Base-by-base conservation (phyloP, 2,113 vertebrate genomes). In the Tonatia bakeri region DNA sequence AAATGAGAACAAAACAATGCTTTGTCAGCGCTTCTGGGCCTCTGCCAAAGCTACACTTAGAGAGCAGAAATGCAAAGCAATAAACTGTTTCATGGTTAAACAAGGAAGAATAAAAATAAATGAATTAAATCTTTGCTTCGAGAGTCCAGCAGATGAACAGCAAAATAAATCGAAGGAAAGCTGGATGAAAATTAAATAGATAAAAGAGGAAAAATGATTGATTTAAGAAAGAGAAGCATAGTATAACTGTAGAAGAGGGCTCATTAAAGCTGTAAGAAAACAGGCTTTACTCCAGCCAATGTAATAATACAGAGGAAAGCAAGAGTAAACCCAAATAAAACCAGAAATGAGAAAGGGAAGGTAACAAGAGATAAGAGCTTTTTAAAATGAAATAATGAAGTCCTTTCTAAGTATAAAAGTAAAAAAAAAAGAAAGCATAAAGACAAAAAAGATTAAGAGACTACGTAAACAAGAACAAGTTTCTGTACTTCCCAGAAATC, bases 1-100 rank as follows among this genome's bases (percentile, higher is more conserved):
- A 98, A 97, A 97, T 33, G 80, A n/a, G 82, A 87, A 88, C 94
- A 95, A 97, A 96, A 97, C 91, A 95, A 89, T 0, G 4, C n/a
- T 96, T 94, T 82, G 93, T 95, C 38, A n/a, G 54, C 70, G 61
- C 17, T 61, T 36, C 16, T 79, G 91, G 88, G 52, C 28, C 3
- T 0, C 47, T 61, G 97, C 96, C 94, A 96, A 70, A 28, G 64
- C 69, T 92, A 75, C 26, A 90, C 61, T 95, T 94, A 87, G 64
- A 83, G 87, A 40, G 85, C 59, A 95, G 82, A 92, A 95, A 97
- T 26, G 45, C 36, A 96, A 67, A 88, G 73, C 86, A 81, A 91
- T 96, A 96, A 94, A 65, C 69, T 86, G 81, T 85, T 92, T 94
- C 82, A 82, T 90, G 96, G 94, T 95, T 96, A 92, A 90, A 96